Conservation (phyloP, 2,888 invertebrate species). For the Apotomis turbidana region DNA sequence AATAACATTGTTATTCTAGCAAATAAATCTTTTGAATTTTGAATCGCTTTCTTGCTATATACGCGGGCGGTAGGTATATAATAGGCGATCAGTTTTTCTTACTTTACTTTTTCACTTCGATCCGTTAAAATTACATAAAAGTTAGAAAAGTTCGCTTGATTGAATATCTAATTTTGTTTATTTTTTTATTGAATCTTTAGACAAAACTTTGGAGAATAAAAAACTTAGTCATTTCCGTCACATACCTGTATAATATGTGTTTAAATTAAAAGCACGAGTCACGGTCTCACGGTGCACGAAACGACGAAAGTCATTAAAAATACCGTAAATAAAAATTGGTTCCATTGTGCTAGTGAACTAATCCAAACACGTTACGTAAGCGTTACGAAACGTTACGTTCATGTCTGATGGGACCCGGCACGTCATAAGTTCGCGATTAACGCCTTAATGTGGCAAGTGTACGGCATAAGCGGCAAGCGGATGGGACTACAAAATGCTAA, state of each 20-base stretch:
- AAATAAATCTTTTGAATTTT: too few relatives aligned
- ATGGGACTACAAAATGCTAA: neutral
- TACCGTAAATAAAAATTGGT: conserved; percentile 21
- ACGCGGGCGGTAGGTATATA: too few relatives aligned
- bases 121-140: too few relatives aligned
- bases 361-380: conserved; percentile 38
- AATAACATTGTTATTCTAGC: too few relatives aligned
- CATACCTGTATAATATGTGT: neutral
- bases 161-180: too few relatives aligned
- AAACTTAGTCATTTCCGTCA: too few relatives aligned
- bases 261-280: neutral
- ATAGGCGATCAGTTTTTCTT: too few relatives aligned
- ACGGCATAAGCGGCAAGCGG: conserved; percentile 13
- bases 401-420: conserved; percentile 24
- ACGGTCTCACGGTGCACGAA: conserved; percentile 16
- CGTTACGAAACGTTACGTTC: conserved; percentile 30
- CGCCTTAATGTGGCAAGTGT: conserved; percentile 10
- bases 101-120: too few relatives aligned
- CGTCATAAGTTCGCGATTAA: conserved; percentile 36
- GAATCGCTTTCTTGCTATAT: too few relatives aligned
- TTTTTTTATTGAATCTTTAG: too few relatives aligned
- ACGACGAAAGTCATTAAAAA: conserved; percentile 7
- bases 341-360: conserved; percentile 11
- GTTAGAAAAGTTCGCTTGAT: too few relatives aligned
- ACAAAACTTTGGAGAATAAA: too few relatives aligned